phyloP scores from a whole-genome alignment of 1,140 invertebrate species.

The Orius laevigatus region DNA sequence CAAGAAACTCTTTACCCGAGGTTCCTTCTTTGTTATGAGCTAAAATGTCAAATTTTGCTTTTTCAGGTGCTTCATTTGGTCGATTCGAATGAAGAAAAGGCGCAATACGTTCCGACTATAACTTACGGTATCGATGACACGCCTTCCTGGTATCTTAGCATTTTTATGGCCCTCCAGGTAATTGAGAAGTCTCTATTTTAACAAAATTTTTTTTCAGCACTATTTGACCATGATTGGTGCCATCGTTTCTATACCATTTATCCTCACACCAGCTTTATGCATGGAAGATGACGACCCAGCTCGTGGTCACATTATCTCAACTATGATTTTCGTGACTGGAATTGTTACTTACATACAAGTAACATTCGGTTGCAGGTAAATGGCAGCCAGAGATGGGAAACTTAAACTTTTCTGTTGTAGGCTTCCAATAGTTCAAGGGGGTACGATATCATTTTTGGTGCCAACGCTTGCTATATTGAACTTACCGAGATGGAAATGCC shows the following conservation, averaged over 20 bases:
- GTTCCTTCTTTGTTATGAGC: too few relatives aligned
- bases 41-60: too few relatives aligned
- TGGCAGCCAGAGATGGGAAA: neutral
- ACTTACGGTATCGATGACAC: conserved; percentile 65
- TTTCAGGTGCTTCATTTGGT: too few relatives aligned
- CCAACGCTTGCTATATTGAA: conserved; percentile 69
- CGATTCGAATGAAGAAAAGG: neutral
- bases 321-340: conserved; percentile 77
- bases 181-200: neutral
- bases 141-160: conserved; percentile 66
- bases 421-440: conserved; percentile 56
- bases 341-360: conserved; percentile 65
- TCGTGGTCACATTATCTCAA: conserved; percentile 66
- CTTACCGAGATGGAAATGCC: conserved; percentile 63
- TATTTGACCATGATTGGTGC: conserved; percentile 78
- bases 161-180: conserved; percentile 71
- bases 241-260: conserved; percentile 68
- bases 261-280: conserved; percentile 63
- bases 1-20: too few relatives aligned
- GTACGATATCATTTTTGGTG: conserved; percentile 70
- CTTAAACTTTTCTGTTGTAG: conserved; percentile 24
- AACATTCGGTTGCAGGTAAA: conserved; percentile 60
- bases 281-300: conserved; percentile 63
- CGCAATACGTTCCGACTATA: conserved; percentile 26
- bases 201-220: conserved; percentile 37